These are phyloP conservation scores for Mylabris sibirica DNA, from an alignment of 2,888 invertebrate species.

Conservation along the genomic window DNA sequence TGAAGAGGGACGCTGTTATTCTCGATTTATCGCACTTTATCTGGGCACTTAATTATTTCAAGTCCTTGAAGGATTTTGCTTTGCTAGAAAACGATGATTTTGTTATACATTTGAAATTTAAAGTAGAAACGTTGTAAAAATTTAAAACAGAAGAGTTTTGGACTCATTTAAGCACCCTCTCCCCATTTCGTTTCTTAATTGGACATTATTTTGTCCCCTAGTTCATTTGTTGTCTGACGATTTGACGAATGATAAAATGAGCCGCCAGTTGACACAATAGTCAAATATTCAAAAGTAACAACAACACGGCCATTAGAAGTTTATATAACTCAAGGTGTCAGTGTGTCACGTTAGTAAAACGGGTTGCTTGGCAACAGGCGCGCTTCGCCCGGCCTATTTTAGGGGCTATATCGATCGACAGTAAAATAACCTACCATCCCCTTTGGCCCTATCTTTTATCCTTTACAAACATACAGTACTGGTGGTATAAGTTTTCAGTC, in stretches of 20 bases:
- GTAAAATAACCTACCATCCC: conserved; percentile 13
- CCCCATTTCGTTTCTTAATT: neutral
- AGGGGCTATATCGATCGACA: conserved; percentile 60
- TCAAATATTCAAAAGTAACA: conserved; percentile 30
- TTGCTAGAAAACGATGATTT: neutral
- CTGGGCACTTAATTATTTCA: neutral
- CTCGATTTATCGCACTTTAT: neutral
- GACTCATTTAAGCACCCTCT: neutral
- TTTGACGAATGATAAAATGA: neutral
- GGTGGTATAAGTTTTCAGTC: neutral
- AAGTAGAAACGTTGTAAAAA: neutral
- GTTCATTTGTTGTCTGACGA: no score
- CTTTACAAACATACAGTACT: neutral
- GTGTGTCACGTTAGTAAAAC: conserved; percentile 60
- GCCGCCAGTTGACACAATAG: neutral
- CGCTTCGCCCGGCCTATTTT: conserved; percentile 61
- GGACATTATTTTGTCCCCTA: neutral
- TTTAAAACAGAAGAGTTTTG: neutral
- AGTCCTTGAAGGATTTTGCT: neutral
- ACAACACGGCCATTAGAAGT: conserved; percentile 24
- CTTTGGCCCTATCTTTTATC: neutral
- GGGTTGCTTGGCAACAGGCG: conserved; percentile 60
- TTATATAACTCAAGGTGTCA: conserved; percentile 60
- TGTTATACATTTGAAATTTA: neutral
- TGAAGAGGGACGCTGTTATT: neutral